Conservation (phyloP, 2,797 vertebrate genomes). For the Sebastes oblongus region DNA sequence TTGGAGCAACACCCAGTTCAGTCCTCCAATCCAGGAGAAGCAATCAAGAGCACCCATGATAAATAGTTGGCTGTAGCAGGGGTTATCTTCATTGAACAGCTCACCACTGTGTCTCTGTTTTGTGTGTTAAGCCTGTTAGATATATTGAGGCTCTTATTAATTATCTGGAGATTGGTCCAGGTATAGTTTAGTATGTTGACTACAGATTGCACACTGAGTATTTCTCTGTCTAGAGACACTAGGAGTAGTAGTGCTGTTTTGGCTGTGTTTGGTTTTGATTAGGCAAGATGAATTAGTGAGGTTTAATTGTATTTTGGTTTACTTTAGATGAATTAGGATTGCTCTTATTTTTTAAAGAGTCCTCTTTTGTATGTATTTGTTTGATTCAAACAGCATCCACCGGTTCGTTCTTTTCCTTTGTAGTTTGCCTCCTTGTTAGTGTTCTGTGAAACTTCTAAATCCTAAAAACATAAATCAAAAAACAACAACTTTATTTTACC, state of each 20-base stretch:
- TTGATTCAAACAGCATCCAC: too few species aligned
- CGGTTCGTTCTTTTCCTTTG: too few species aligned
- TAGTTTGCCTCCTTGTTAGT: too few species aligned
- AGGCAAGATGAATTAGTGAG: neutral
- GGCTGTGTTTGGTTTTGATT: neutral
- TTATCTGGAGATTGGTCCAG: neutral
- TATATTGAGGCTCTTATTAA: neutral
- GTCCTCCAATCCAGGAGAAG: too few species aligned
- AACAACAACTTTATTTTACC: too few species aligned
- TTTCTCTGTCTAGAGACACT: neutral
- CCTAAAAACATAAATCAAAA: too few species aligned
- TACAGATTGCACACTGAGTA: neutral
- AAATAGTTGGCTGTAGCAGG: neutral
- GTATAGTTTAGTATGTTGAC: neutral
- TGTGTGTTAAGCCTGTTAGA: neutral
- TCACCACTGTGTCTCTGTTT: neutral
- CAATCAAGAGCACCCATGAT: too few species aligned
- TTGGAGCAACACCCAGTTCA: too few species aligned
- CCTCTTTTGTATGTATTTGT: too few species aligned
- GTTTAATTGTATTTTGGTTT: neutral
- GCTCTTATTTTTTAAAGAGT: too few species aligned
- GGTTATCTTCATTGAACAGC: neutral
- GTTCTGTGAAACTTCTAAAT: too few species aligned
- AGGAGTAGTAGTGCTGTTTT: fast-evolving
- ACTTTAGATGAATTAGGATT: too few species aligned